phyloP scores from a whole-genome alignment of 2,113 vertebrate genomes.

The Pionites leucogaster region DNA sequence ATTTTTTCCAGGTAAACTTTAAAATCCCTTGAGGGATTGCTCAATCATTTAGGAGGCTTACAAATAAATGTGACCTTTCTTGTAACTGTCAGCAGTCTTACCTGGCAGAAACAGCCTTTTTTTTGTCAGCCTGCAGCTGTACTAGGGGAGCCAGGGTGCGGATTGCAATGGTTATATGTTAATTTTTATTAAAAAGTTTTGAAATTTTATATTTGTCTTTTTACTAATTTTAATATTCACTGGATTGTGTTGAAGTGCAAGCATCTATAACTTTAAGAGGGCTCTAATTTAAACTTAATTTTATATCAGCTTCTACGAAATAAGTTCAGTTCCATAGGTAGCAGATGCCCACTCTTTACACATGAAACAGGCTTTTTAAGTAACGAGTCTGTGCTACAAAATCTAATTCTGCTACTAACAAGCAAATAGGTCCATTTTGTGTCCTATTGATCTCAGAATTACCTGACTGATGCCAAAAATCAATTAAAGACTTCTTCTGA shows the following conservation, averaged over 20 bases:
- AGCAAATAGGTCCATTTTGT: background rate
- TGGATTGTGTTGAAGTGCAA: background rate
- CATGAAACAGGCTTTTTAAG: background rate
- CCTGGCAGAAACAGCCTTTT: background rate
- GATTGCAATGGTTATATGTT: background rate
- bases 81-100: background rate
- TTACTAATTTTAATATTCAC: background rate
- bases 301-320: background rate
- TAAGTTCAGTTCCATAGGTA: background rate
- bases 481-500: background rate
- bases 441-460: constrained; percentile 56
- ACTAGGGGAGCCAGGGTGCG: background rate
- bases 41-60: background rate
- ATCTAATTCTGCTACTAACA: background rate
- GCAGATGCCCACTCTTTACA: background rate
- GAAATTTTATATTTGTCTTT: background rate
- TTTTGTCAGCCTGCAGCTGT: background rate
- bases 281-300: background rate
- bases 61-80: background rate
- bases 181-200: background rate
- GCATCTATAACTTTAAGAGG: background rate
- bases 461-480: constrained; percentile 30
- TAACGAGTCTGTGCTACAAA: fast-evolving
- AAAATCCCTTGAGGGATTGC: background rate
- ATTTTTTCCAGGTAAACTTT: background rate